Conservation (phyloP, 2,888 invertebrate species). For the Xanthorhoe designata region DNA sequence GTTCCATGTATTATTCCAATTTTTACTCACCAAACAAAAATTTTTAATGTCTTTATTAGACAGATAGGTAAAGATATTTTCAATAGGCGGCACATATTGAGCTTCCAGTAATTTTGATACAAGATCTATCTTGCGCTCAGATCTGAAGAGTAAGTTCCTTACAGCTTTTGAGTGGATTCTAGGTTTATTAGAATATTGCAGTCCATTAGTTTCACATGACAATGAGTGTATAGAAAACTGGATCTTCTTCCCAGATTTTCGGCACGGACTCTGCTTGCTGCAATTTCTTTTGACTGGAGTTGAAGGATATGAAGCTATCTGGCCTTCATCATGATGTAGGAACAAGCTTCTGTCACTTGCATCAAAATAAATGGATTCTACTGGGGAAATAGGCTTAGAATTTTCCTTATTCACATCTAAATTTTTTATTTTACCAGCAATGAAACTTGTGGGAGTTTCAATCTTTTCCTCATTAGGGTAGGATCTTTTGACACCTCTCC, state of each 20-base stretch:
- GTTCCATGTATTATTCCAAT: conserved; percentile 71
- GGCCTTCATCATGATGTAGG: conserved; percentile 49
- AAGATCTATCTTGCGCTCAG: conserved; percentile 75
- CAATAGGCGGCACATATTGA: conserved; percentile 62
- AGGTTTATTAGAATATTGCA: conserved; percentile 55
- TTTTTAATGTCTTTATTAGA: conserved; percentile 73
- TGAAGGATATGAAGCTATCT: conserved; percentile 65
- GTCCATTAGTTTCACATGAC: conserved; percentile 66
- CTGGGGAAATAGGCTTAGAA: conserved; percentile 45
- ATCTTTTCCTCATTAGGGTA: conserved; percentile 59
- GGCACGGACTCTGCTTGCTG: conserved; percentile 66
- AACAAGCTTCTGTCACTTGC: conserved; percentile 45
- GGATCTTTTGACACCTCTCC: conserved; percentile 68
- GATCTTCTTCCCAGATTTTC: conserved; percentile 67
- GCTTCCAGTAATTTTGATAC: conserved; percentile 64
- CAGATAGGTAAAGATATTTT: conserved; percentile 69
- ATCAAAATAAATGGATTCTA: conserved; percentile 42
- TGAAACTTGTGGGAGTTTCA: conserved; percentile 73
- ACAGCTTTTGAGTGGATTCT: conserved; percentile 50
- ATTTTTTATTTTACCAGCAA: conserved; percentile 72
- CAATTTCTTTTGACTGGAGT: conserved; percentile 77
- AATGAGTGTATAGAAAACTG: conserved; percentile 73
- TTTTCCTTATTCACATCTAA: conserved; percentile 68
- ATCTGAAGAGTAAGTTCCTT: conserved; percentile 60
- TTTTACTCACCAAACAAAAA: conserved; percentile 70